Percentiles rank a stretch among this genome's conserved stretches.
phyloP scores from a whole-genome alignment of 2,797 vertebrate genomes.

The Leptatherina wallacei region DNA sequence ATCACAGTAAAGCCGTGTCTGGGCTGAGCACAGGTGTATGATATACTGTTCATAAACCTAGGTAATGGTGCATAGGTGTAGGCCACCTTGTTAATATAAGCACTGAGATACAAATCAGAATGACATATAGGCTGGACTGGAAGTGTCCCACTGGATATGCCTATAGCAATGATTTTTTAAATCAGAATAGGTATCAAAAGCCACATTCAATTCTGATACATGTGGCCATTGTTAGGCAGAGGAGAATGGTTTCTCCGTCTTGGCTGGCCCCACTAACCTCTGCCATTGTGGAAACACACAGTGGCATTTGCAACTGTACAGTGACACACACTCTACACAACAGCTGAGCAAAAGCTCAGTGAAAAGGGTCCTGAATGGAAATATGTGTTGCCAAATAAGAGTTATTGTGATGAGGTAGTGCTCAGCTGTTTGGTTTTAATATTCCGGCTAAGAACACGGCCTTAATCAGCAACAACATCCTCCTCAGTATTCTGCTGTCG shows the following conservation, averaged over 20 bases:
- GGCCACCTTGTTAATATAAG: constrained; percentile 81
- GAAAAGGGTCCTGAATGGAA: constrained; percentile 62
- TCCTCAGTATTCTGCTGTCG: constrained; percentile 67
- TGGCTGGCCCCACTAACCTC: constrained; percentile 77
- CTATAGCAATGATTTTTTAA: constrained; percentile 73
- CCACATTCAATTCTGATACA: constrained; percentile 77
- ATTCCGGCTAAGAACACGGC: constrained; percentile 69
- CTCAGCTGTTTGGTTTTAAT: constrained; percentile 80
- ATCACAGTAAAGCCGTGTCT: constrained; percentile 72
- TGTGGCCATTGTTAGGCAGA: constrained; percentile 78
- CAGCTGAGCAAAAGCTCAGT: constrained; percentile 50
- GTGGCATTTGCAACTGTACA: constrained; percentile 53
- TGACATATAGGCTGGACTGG: constrained; percentile 81
- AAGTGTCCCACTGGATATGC: constrained; percentile 75
- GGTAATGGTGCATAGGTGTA: constrained; percentile 73
- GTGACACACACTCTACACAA: constrained; percentile 64
- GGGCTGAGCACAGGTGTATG: constrained; percentile 71
- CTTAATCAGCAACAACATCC: constrained; percentile 75
- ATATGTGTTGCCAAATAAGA: constrained; percentile 76
- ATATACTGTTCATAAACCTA: constrained; percentile 75
- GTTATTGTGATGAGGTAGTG: constrained; percentile 70
- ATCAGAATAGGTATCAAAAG: constrained; percentile 78
- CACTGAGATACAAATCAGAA: constrained; percentile 84
- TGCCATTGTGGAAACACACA: constrained; percentile 71
- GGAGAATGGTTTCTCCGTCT: constrained; percentile 73